These are phyloP conservation scores for Tonatia bakeri DNA, from an alignment of 2,113 vertebrate genomes.

Conservation along the genomic window DNA sequence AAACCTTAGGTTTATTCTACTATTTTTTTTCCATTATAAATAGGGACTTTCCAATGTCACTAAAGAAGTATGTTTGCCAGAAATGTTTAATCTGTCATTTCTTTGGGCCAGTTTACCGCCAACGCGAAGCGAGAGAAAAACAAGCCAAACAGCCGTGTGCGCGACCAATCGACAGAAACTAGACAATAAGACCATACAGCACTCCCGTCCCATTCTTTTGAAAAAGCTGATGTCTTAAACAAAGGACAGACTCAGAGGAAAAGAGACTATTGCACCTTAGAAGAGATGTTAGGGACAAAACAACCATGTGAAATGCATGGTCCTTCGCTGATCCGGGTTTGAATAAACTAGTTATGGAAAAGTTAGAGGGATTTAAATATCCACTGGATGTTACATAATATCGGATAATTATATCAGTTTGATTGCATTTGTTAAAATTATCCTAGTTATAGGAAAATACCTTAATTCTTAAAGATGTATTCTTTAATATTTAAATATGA, in stretches of 20 bases:
- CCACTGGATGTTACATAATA: neutral
- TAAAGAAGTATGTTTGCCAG: slow-evolving; percentile 23
- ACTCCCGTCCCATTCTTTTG: neutral
- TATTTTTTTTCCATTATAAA: slow-evolving; percentile 58
- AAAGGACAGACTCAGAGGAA: neutral
- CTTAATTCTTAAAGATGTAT: neutral
- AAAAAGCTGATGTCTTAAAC: neutral
- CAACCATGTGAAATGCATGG: neutral
- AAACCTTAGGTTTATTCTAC: slow-evolving; percentile 57
- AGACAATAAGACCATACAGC: neutral
- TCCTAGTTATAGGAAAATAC: neutral
- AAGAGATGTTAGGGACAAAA: slow-evolving; percentile 10
- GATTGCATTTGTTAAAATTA: neutral
- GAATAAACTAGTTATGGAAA: neutral
- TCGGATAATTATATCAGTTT: neutral
- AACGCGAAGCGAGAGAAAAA: slow-evolving; percentile 4
- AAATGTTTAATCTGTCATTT: slow-evolving; percentile 40
- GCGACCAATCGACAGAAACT: neutral
- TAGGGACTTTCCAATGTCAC: slow-evolving; percentile 29
- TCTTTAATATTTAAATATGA: neutral
- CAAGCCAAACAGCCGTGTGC: neutral
- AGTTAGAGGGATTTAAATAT: neutral
- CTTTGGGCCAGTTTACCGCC: neutral
- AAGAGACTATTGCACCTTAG: neutral
- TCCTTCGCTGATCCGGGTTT: neutral